Evolutionary conservation across 1,140 invertebrate genomes (phyloP).

Genomic region (Delia radicum): DNA sequence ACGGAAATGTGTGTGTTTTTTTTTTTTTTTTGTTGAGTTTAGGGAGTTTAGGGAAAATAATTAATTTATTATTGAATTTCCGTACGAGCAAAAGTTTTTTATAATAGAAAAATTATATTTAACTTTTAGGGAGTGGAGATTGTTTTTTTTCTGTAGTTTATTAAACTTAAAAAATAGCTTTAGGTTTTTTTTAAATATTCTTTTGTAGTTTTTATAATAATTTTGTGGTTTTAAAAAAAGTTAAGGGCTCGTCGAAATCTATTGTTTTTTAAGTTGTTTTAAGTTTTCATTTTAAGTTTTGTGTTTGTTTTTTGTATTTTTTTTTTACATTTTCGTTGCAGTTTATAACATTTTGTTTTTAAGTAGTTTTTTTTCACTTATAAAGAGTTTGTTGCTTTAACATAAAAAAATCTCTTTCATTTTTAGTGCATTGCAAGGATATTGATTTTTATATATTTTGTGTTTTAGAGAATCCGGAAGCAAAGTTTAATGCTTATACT

Average conservation of each 20-base stretch:
- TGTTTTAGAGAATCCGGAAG: neutral
- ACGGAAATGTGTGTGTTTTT: neutral
- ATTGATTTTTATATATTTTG: neutral
- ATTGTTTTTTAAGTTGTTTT: neutral
- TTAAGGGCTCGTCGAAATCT: constrained; percentile 22
- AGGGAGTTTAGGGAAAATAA: constrained; percentile 9
- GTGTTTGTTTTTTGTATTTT: neutral
- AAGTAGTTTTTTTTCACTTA: neutral
- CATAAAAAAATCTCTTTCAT: neutral
- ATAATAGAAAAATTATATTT: neutral
- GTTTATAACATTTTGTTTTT: no score
- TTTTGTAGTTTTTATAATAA: neutral
- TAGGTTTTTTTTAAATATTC: neutral
- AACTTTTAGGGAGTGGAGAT: neutral
- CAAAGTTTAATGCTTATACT: neutral
- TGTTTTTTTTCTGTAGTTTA: neutral
- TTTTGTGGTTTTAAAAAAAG: constrained; percentile 4
- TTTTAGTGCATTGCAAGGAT: neutral
- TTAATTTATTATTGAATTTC: neutral
- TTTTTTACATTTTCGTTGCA: no score
- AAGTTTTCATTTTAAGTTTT: constrained; percentile 7
- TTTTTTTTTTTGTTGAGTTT: neutral
- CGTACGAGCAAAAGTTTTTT: constrained; percentile 23
- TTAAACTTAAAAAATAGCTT: neutral
- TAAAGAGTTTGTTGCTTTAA: neutral